Evolutionary conservation across 2,888 invertebrate genomes (phyloP).

Genomic region (Drosophila meridionalis): DNA sequence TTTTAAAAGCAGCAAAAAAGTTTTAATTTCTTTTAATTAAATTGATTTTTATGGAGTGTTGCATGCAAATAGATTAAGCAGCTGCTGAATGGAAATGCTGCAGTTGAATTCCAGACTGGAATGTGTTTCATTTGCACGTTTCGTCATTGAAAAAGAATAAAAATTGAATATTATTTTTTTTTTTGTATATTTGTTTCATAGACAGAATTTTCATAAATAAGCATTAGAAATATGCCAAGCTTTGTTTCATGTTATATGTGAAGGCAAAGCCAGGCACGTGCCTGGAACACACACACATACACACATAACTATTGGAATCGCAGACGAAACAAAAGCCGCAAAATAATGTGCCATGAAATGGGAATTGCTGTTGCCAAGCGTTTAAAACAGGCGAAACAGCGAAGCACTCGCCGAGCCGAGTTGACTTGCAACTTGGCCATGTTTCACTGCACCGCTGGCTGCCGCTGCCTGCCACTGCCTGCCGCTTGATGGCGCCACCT

Average conservation of each 20-base stretch:
- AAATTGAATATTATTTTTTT: neutral
- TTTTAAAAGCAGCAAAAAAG: neutral
- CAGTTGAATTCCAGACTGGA: neutral
- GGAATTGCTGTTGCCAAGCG: constrained; percentile 69
- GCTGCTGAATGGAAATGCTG: neutral
- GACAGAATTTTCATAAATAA: constrained; percentile 59
- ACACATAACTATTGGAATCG: constrained; percentile 34
- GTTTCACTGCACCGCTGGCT: constrained; percentile 50
- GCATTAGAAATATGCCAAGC: constrained; percentile 56
- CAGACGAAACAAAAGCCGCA: constrained; percentile 78
- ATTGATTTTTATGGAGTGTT: neutral
- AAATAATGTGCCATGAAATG: constrained; percentile 83
- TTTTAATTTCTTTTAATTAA: neutral
- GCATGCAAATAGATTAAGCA: neutral
- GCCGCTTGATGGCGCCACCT: constrained; percentile 23
- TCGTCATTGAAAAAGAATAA: neutral
- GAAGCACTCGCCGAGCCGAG: constrained; percentile 4
- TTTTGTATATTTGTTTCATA: neutral
- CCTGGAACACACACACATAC: constrained; percentile 20
- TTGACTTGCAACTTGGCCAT: constrained; percentile 59
- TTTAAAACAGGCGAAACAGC: constrained; percentile 20
- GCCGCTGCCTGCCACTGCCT: constrained; percentile 30
- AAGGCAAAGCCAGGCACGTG: constrained; percentile 51
- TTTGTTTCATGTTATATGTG: constrained; percentile 62
- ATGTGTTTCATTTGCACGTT: neutral